Base-by-base conservation (phyloP, 2,113 vertebrate species). In the Gracilinanus agilis region DNA sequence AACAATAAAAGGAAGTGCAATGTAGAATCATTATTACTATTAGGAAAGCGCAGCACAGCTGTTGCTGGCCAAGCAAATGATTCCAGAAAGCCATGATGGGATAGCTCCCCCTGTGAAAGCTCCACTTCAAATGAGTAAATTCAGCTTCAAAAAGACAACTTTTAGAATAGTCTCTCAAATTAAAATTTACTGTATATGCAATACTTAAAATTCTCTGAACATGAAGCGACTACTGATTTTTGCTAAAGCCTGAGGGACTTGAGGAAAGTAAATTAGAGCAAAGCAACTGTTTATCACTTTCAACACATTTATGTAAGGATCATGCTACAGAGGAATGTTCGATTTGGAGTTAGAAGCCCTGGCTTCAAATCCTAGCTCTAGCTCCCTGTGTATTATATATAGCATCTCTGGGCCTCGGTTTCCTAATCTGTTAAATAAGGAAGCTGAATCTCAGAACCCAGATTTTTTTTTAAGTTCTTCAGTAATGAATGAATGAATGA, bases 11-110 rank as follows among this genome's bases (percentile, higher is more conserved):
- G 83, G 67, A 95, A 93, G 54, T 95, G 89, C 83, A 55, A n/a
- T 89, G 21, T 49, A 67, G 75, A 96, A 92, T 88, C 67, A 54
- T 96, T 92, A 95, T 96, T 92, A 95, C 95, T 92, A 49, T 56
- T 93, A 91, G 95, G 93, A 93, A 96, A 96, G 94, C 92, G 92
- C 54, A 93, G 95, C 94, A 94, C 96, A 97, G 97, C 95, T 97
- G 91, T 92, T 96, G 54, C 54, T 94, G 89, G 93, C 97, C 96
- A 95, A 95, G 91, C 94, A 96, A 95, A 97, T 90, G 55, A 95
- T 88, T 96, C 91, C 44, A 56, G 11, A 92, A 55, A 95, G 89
- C n/a, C 92, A n/a, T 55, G 90, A 34, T 92, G 55, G 88, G 93
- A 95, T 40, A 94, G 3, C 83, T 10, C 58, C 54, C 67, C 27